Evolutionary conservation across 2,797 vertebrate species (phyloP), one percentile per base, ranked within the genome.

Genomic region (Dicrostonyx torquatus): DNA sequence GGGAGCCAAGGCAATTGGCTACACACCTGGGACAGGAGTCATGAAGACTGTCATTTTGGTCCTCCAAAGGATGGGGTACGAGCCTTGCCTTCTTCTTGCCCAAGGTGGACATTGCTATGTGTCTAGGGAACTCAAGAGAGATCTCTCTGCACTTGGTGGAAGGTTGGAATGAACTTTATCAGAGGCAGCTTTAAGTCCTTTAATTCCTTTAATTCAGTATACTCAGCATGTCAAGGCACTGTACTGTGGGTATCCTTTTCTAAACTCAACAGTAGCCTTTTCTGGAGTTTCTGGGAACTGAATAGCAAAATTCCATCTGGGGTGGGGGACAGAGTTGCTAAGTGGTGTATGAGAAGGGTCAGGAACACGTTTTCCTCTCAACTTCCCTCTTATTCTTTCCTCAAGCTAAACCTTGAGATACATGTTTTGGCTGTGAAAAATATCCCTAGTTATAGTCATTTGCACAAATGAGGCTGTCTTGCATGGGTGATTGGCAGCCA

Each of bases 1-100:
- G 60, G 93, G 91, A 94, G 50, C 17, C 64, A 79, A 31, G 80
- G 62, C 50, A 78, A 66, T 94, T 80, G 95, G 95, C 90, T 7
- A 0, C 53, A 43, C 43, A 48, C 87, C 95, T 37, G 66, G 89
- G 76, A 60, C 8, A 73, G 11, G 11, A 96, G 58, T 43, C 79
- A 0, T 88, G 85, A 68, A 70, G 62, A n/a, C 58, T 73, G 4
- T 55, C 82, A 48, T 53, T 88, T 83, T 66, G 88, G 55, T 87
- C 34, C 17, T 64, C 45, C 1, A 60, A 68, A 53, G 37, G 62
- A 24, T 11, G 9, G 18, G 5, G 34, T 48, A 2, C 58, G 68
- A 4, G 43, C 17, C 34, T 53, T 62, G 31, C 31, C 24, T 70
- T 72, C 60, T 37, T 18, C 26, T 62, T 73, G 77, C 22, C 11